phyloP scores from a whole-genome alignment of 1,140 invertebrate species.

The Dermatophagoides farinae region DNA sequence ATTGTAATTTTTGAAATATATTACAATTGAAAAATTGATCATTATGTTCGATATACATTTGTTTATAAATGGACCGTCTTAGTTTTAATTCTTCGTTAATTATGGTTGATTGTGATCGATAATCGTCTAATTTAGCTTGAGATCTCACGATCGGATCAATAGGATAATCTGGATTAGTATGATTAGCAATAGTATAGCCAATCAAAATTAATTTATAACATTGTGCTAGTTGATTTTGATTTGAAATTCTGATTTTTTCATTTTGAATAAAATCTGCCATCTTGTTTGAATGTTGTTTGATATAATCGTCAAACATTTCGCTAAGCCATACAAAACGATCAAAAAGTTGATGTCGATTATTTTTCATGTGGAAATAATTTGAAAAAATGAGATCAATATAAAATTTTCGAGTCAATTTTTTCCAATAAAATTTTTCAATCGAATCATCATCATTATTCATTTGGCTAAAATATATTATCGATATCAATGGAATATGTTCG shows the following conservation, averaged over 20 bases:
- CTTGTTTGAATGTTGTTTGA: not conserved
- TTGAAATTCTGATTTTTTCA: not conserved
- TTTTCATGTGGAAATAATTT: not conserved
- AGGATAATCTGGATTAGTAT: conserved; percentile 22
- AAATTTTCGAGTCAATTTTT: not conserved
- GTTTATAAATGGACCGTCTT: not conserved
- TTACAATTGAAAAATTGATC: not conserved
- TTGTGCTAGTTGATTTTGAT: not conserved
- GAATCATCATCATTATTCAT: not conserved
- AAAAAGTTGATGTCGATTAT: not conserved
- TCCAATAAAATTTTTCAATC: not conserved
- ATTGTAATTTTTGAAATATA: not conserved
- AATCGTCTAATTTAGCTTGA: conserved; percentile 8
- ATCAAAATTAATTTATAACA: conserved; percentile 18
- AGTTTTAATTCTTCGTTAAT: conserved; percentile 9
- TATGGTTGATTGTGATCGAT: not conserved
- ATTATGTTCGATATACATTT: not conserved
- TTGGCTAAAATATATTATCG: not conserved
- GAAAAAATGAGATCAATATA: not conserved
- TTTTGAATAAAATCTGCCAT: not conserved
- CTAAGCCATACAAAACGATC: not conserved
- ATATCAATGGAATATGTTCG: conserved; percentile 1
- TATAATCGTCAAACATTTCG: not conserved
- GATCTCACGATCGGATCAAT: conserved; percentile 25
- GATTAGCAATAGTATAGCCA: conserved; percentile 25